Evolutionary conservation across 2,888 invertebrate genomes (phyloP), one percentile per base, ranked within the genome.

Genomic region (Drosophila meridionalis): DNA sequence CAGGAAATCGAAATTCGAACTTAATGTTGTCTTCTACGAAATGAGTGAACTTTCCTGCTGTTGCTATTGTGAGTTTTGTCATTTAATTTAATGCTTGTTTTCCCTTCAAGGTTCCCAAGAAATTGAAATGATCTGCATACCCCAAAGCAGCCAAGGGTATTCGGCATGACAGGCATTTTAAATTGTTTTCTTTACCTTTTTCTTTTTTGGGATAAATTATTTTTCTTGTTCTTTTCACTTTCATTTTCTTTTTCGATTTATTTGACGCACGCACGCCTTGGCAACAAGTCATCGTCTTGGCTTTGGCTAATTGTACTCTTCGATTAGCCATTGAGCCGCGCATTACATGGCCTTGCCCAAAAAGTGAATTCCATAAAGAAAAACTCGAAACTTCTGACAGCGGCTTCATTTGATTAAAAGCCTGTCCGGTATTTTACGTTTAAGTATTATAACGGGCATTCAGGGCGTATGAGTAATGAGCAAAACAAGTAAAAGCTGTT

Each of bases 381-480:
- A 68, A 48, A 55, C 43, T 52, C 8, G 32, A 43, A 50, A 67
- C 45, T 62, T 73, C 45, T 53, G 73, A 26, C 53, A 53, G 6
- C 30, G 57, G 58, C 63, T 84, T 89, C 80, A 87, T 89, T 89
- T 87, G 66, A 66, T 64, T 87, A 83, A 85, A 79, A 89, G 79
- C 76, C 68, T 59, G 20, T 38, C 38, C 30, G 32, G 32, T 47
- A 4, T 42, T 20, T 50, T 43, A 7, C 42, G 61, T 53, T 45
- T 73, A 70, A 76, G 7, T 47, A 3, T 6, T 6, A 28, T 30
- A 8, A 3, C n/a, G 32, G 50, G 6, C 50, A 20, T 2, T 34
- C 74, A 65, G 52, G 70, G 70, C 69, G 85, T 76, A 77, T 79
- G 77, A 77, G 73, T 74, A 77, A 84, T 74, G 64, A 36, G 45